Evolutionary conservation across 1,140 invertebrate genomes (phyloP), one percentile per base, ranked within the genome.

Genomic region (Pygmarrhopalites habei): DNA sequence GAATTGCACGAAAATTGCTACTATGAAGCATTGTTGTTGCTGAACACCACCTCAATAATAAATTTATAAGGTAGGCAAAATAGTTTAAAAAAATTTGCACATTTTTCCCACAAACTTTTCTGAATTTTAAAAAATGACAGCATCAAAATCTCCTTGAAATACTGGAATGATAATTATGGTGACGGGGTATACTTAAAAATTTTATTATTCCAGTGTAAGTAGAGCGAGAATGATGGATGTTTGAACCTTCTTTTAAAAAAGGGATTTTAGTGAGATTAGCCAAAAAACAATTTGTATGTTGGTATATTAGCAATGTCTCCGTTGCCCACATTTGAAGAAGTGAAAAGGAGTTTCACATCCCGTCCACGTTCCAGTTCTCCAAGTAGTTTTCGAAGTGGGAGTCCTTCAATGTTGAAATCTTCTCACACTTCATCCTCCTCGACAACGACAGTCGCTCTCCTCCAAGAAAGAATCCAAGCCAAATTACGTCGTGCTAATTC

Each of bases 291-390:
- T n/a, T n/a, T n/a, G n/a, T n/a, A n/a, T n/a, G n/a, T n/a, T n/a
- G n/a, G n/a, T n/a, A n/a, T n/a, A n/a, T n/a, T 51, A 47, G 58
- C n/a, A 51, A 56, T 56, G 21, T 62, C 30, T 26, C 53, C 32
- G 39, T 64, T 68, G 66, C 62, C 66, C 35, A 53, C 66, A 17
- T 62, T 68, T 21, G 62, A 61, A 21, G 66, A 68, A 26, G 58
- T 65, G 29, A 68, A 62, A 43, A 51, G 59, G 57, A 47, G 43
- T 35, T 15, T 57, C 29, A 35, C 60, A 0, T 30, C 46, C 12
- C 17, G 52, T 5, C 55, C 62, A 39, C 7, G 66, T 39, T 58
- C 58, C 2, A 51, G 44, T 21, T 67, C 66, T 26, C 66, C 66
- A 1, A 14, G 46, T 23, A 60, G 62, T 46, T 58, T 64, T 47